Conservation (phyloP, 2,797 vertebrate species). For the Momotus momota region DNA sequence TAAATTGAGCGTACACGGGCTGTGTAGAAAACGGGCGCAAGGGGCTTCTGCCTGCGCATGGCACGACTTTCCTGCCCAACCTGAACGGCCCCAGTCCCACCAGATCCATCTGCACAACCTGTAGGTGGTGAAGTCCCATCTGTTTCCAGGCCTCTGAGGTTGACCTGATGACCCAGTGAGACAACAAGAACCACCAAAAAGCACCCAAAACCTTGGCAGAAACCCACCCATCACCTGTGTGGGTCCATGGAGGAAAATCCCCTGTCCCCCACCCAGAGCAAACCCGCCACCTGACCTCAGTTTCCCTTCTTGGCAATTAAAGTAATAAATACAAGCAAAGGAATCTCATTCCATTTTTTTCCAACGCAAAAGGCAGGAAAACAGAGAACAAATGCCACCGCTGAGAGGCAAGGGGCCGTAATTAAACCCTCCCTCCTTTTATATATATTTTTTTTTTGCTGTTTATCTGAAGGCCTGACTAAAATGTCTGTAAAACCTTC, state of each 20-base stretch:
- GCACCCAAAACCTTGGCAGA: neutral
- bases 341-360: neutral
- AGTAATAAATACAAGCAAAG: constrained; percentile 50
- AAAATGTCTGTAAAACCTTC: constrained; percentile 63
- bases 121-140: neutral
- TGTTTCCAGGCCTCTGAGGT: neutral
- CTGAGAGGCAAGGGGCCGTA: constrained; percentile 67
- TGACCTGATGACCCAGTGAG: neutral
- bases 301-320: constrained; percentile 20
- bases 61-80: neutral
- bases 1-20: neutral
- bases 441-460: neutral
- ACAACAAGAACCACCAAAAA: neutral
- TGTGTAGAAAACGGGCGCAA: neutral
- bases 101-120: neutral
- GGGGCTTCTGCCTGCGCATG: neutral
- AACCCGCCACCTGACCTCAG: fast-evolving
- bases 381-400: neutral
- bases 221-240: fast-evolving
- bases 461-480: constrained; percentile 70
- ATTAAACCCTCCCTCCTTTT: constrained; percentile 68
- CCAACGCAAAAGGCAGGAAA: constrained; percentile 29
- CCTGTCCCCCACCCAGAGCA: fast-evolving
- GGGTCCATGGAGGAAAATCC: neutral
- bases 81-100: neutral